phyloP scores from a whole-genome alignment of 2,113 vertebrate genomes.

The Saguinus imperator region DNA sequence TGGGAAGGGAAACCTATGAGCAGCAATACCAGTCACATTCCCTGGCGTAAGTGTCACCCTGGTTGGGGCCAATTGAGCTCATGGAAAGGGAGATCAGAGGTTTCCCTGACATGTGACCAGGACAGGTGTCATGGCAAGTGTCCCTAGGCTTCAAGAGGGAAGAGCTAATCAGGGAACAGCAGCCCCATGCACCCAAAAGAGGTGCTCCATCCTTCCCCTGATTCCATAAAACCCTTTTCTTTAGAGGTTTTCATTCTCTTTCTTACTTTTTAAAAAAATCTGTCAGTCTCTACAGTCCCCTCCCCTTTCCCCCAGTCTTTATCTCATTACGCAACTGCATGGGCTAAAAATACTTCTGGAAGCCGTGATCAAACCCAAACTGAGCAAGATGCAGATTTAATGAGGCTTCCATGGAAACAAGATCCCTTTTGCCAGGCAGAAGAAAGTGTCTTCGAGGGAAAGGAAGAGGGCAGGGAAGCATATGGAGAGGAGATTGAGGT shows the following conservation, averaged over 20 bases:
- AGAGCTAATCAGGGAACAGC: neutral
- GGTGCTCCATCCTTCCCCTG: neutral
- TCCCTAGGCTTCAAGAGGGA: neutral
- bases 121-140: neutral
- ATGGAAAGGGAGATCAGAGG: conserved; percentile 56
- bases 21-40: neutral
- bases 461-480: neutral
- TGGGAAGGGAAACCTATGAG: neutral
- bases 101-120: conserved; percentile 36
- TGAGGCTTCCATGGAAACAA: conserved; percentile 88
- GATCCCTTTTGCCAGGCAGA: conserved; percentile 77
- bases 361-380: conserved; percentile 82
- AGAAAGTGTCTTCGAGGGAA: conserved; percentile 50
- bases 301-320: conserved; percentile 27
- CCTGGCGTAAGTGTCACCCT: conserved; percentile 29
- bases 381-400: conserved; percentile 86
- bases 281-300: conserved; percentile 30
- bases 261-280: neutral
- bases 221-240: neutral
- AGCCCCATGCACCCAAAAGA: neutral
- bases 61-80: conserved; percentile 30
- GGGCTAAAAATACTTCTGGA: conserved; percentile 87
- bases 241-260: neutral
- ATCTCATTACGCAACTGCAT: conserved; percentile 80
- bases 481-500: conserved; percentile 31